Conservation (phyloP, 1,140 invertebrate species). For the Thalassaphorura encarpata region DNA sequence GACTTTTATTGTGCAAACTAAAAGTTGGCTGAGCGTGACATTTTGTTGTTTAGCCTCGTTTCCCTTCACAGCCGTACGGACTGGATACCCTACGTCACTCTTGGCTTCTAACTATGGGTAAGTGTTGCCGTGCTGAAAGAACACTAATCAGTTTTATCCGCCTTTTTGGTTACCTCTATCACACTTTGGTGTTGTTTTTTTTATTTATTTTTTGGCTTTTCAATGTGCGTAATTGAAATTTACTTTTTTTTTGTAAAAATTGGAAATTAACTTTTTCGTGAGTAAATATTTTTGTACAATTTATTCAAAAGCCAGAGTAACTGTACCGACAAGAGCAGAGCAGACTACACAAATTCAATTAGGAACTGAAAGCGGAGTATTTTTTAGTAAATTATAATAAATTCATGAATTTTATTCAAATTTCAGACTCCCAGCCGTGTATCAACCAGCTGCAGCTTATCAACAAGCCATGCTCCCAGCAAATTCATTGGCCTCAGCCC, state of each 20-base stretch:
- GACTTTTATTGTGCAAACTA: too few relatives aligned
- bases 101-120: slow-evolving; percentile 58
- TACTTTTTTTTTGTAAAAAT: slow-evolving; percentile 3
- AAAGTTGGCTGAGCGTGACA: slow-evolving; percentile 25
- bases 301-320: too few relatives aligned
- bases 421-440: slow-evolving; percentile 26
- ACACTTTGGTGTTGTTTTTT: not conserved
- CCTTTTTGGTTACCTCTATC: slow-evolving; percentile 1
- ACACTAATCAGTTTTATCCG: not conserved
- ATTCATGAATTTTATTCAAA: too few relatives aligned
- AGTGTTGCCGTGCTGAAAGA: slow-evolving; percentile 41
- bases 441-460: slow-evolving; percentile 2
- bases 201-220: too few relatives aligned
- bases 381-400: too few relatives aligned
- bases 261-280: too few relatives aligned
- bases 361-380: too few relatives aligned
- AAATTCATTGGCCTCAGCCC: slow-evolving; percentile 8
- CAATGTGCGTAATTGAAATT: not conserved
- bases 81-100: slow-evolving; percentile 57
- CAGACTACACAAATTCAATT: too few relatives aligned
- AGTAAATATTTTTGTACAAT: too few relatives aligned
- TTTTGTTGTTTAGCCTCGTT: slow-evolving; percentile 39
- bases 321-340: too few relatives aligned
- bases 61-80: slow-evolving; percentile 52
- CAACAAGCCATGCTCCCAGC: not conserved